Evolutionary conservation across 2,797 vertebrate species (phyloP).

Genomic region (Pampus argenteus): DNA sequence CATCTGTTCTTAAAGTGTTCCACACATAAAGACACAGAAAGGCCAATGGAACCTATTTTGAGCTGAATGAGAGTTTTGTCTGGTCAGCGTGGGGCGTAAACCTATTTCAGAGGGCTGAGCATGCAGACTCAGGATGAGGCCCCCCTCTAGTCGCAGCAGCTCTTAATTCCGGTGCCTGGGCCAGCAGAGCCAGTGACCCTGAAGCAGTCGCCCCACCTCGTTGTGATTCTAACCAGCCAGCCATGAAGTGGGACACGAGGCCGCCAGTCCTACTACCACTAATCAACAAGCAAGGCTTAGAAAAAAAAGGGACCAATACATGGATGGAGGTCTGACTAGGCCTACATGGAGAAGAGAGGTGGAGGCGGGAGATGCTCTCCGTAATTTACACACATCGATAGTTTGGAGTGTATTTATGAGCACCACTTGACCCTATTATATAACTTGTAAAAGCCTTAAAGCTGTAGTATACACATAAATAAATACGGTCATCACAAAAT

Average conservation of each 20-base stretch:
- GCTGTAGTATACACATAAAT: background rate
- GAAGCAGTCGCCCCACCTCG: constrained; percentile 81
- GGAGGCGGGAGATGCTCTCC: constrained; percentile 18
- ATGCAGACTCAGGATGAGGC: constrained; percentile 73
- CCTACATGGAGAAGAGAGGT: constrained; percentile 9
- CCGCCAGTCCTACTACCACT: constrained; percentile 49
- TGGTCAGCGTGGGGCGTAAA: constrained; percentile 62
- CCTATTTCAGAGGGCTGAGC: constrained; percentile 69
- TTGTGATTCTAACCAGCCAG: constrained; percentile 84
- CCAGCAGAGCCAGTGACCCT: constrained; percentile 81
- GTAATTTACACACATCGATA: background rate
- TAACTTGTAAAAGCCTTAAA: background rate
- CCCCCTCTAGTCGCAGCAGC: constrained; percentile 71
- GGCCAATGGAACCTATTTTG: constrained; percentile 49
- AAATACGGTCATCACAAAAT: background rate
- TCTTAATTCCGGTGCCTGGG: constrained; percentile 80
- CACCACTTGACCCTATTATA: background rate
- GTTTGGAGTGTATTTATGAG: background rate
- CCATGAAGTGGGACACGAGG: constrained; percentile 80
- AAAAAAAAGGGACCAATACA: constrained; percentile 24
- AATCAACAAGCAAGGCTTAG: constrained; percentile 43
- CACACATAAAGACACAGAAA: constrained; percentile 34
- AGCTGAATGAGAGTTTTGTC: constrained; percentile 66
- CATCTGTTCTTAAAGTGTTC: constrained; percentile 8
- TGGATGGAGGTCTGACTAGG: constrained; percentile 29